A percentile compares a stretch with the other conserved stretches of the same genome.
Evolutionary conservation across 2,797 vertebrate species (phyloP).

Genomic region (Neoniphon sammara): DNA sequence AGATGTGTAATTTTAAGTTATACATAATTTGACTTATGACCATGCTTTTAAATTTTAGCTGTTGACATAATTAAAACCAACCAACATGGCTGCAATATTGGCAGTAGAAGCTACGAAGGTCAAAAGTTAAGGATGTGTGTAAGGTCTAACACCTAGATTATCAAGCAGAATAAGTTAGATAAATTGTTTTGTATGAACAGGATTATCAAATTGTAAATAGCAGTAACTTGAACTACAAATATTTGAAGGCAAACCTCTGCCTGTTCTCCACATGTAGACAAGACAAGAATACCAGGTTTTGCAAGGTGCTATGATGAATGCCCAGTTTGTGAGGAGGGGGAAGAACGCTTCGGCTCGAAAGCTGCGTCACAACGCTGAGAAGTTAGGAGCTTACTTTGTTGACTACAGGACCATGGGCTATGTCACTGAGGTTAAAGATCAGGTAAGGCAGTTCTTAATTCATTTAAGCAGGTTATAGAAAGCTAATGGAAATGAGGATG

Average conservation of each 20-base stretch:
- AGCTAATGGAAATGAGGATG: not conserved
- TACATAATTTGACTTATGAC: too few relatives aligned
- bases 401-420: slow-evolving; percentile 83
- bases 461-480: not conserved
- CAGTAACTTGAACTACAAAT: too few relatives aligned
- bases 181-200: not conserved
- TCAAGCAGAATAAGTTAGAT: not conserved
- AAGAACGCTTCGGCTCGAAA: slow-evolving; percentile 65
- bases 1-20: too few relatives aligned
- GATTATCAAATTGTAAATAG: not conserved
- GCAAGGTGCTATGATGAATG: slow-evolving; percentile 77
- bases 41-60: too few relatives aligned
- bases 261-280: slow-evolving; percentile 63
- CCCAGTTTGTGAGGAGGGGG: slow-evolving; percentile 64
- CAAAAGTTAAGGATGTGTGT: not conserved
- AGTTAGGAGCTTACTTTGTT: slow-evolving; percentile 46
- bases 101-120: too few relatives aligned
- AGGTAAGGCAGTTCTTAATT: slow-evolving; percentile 65
- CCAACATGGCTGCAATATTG: too few relatives aligned
- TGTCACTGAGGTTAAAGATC: slow-evolving; percentile 85
- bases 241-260: not conserved
- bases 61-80: too few relatives aligned
- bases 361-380: slow-evolving; percentile 71
- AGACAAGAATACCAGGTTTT: slow-evolving; percentile 75
- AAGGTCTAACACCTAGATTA: not conserved